Evolutionary conservation across 2,888 invertebrate species (phyloP), one percentile per base, ranked within the genome.

Genomic region (Lucinisca nassula): DNA sequence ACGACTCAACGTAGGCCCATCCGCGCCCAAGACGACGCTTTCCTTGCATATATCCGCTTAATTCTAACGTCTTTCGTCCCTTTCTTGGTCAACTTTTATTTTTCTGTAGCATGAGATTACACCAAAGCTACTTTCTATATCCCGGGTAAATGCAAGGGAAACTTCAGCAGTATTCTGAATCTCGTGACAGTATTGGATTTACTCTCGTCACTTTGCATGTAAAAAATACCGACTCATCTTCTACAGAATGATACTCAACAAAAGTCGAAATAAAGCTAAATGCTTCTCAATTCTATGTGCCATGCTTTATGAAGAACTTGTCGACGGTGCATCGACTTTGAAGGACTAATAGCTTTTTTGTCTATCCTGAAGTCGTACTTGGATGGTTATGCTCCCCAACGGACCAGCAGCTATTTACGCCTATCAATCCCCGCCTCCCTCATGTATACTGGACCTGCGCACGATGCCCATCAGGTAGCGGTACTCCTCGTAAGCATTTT

Each of bases 311-410:
- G 85, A 49, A 30, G 72, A 58, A 30, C 24, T n/a, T 1, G n/a
- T 14, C 40, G 24, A 6, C 38, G 24, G 21, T n/a, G n/a, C 10
- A 10, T 30, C 21, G 38, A 35, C 21, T 55, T 76, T 81, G 67
- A 81, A 74, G 67, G 58, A 51, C 80, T 78, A 72, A 79, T 24
- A 72, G 82, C 86, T 4, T 67, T 58, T 35, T 82, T 82, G 17
- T 70, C 70, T n/a, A 86, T n/a, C 86, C 86, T 82, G 1, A 82
- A 70, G 51, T 82, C 82, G 61, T 79, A 86, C 51, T 82, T 86
- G 24, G 82, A 67, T 12, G 82, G 51, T 82, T 82, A 86, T 6
- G 82, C 82, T 76, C 79, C 82, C 82, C 82, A 86, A n/a, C 86
- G 79, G 6, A 82, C 72, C 24, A 82, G 37, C 32, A 40, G 73